These are phyloP conservation scores for Lasioglossum baleicum DNA, from an alignment of 1,140 invertebrate species.

Conservation along the genomic window DNA sequence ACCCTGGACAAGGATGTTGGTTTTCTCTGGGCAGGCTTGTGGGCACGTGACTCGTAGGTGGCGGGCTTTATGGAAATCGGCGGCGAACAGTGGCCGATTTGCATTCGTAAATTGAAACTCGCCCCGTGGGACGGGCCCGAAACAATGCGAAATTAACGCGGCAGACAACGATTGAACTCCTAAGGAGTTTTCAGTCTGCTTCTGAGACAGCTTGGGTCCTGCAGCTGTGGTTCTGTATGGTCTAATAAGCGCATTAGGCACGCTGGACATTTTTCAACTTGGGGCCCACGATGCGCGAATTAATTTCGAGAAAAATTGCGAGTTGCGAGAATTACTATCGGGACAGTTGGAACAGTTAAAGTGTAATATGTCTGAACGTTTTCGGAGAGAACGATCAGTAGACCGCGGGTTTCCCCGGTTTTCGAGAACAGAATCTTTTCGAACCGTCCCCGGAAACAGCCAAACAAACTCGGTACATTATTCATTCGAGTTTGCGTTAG, in stretches of 20 bases:
- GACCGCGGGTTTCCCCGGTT: background rate
- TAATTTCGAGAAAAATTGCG: too few relatives aligned
- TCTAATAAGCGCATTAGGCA: too few relatives aligned
- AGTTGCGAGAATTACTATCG: too few relatives aligned
- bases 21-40: slow-evolving; percentile 32
- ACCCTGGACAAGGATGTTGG: background rate
- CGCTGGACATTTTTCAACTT: too few relatives aligned
- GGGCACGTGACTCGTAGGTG: slow-evolving; percentile 55
- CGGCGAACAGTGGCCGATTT: slow-evolving; percentile 7
- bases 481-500: slow-evolving; percentile 44
- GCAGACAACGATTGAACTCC: too few relatives aligned
- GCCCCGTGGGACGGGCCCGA: slow-evolving; percentile 7
- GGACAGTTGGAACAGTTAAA: too few relatives aligned
- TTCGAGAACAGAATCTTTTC: background rate
- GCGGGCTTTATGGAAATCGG: slow-evolving; percentile 32
- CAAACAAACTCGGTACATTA: slow-evolving; percentile 15
- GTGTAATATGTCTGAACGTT: too few relatives aligned
- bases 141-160: slow-evolving; percentile 25
- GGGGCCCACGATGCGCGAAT: too few relatives aligned
- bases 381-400: background rate
- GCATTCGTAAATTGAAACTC: slow-evolving; percentile 31
- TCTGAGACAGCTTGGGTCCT: too few relatives aligned
- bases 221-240: too few relatives aligned
- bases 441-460: slow-evolving; percentile 3
- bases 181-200: too few relatives aligned